phyloP scores from a whole-genome alignment of 2,113 vertebrate genomes.

The Aspidoscelis tigris region DNA sequence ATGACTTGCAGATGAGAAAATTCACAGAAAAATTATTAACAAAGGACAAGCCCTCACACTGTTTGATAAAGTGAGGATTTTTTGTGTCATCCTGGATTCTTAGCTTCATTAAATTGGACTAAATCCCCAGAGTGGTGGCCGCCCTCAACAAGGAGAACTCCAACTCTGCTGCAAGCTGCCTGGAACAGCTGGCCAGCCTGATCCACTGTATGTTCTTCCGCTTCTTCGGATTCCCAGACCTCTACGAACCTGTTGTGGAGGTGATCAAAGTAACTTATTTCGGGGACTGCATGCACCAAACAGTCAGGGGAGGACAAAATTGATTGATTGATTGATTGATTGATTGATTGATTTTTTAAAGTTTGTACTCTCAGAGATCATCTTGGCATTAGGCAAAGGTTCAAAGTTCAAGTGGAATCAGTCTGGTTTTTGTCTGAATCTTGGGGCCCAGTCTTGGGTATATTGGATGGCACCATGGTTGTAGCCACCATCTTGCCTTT shows the following conservation, averaged over 20 bases:
- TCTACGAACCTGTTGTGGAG: constrained; percentile 82
- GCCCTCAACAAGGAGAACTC: constrained; percentile 81
- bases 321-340: background rate
- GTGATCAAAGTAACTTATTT: constrained; percentile 73
- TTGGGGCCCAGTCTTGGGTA: background rate
- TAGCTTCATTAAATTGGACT: background rate
- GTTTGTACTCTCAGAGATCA: background rate
- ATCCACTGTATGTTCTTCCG: constrained; percentile 86
- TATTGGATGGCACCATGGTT: too few species aligned
- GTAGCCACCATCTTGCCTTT: too few species aligned
- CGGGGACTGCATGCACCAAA: background rate
- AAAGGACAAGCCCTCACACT: constrained; percentile 47
- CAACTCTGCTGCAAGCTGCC: constrained; percentile 76
- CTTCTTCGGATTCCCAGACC: constrained; percentile 84
- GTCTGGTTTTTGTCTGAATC: background rate
- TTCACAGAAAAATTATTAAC: constrained; percentile 49
- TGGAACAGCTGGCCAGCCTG: constrained; percentile 80
- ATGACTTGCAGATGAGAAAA: constrained; percentile 46
- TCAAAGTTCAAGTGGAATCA: background rate
- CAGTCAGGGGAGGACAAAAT: background rate
- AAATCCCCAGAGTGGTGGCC: constrained; percentile 76
- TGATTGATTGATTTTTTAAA: background rate
- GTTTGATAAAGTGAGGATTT: constrained; percentile 44
- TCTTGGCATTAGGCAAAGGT: background rate
- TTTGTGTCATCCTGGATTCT: background rate